phyloP scores from a whole-genome alignment of 2,888 invertebrate genomes.

The Andrena trimmerana region DNA sequence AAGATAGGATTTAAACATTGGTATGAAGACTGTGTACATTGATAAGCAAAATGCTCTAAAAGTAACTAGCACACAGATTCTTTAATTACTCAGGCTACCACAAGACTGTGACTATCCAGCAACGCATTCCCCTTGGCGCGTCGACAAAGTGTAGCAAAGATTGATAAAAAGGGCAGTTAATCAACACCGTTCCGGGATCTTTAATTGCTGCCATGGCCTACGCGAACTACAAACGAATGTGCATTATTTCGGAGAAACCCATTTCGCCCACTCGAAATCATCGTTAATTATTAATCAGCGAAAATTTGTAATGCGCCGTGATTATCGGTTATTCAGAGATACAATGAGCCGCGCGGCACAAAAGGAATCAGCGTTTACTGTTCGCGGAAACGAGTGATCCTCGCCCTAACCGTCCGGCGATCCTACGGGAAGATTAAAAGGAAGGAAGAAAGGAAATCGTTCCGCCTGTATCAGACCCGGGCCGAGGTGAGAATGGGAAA shows the following conservation, averaged over 20 bases:
- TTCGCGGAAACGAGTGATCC: not conserved
- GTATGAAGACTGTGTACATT: no score
- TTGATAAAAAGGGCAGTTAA: conserved; percentile 13
- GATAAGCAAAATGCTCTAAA: no score
- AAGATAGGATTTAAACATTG: no score
- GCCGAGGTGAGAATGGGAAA: not conserved
- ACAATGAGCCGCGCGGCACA: conserved; percentile 1
- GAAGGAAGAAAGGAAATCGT: not conserved
- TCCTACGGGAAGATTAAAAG: no score
- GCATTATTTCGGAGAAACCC: conserved; percentile 26
- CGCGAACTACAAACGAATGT: not conserved
- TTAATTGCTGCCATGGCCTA: conserved; percentile 2
- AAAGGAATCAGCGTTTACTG: conserved; percentile 20
- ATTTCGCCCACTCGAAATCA: conserved; percentile 14
- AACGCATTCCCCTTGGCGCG: not conserved
- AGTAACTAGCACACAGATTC: no score
- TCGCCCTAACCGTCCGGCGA: no score
- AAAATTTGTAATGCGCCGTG: conserved; percentile 44
- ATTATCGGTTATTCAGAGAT: conserved; percentile 30
- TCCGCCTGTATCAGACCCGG: conserved; percentile 12
- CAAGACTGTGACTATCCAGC: no score
- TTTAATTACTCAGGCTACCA: no score
- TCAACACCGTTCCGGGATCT: not conserved
- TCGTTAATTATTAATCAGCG: conserved; percentile 48
- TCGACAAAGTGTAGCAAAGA: not conserved